phyloP scores from a whole-genome alignment of 2,888 invertebrate species.

The Ferrisia virgata region DNA sequence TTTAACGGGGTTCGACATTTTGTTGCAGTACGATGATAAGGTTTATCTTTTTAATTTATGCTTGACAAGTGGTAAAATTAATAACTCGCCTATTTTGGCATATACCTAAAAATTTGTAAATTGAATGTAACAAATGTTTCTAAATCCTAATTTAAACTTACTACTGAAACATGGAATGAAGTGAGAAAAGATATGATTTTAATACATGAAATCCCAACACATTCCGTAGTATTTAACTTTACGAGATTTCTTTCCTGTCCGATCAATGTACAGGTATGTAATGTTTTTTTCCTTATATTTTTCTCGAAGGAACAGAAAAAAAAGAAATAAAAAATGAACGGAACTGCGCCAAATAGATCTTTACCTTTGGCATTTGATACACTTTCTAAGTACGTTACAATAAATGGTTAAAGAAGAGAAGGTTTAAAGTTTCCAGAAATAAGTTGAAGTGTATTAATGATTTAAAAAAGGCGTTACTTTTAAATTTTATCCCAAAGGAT shows the following conservation, averaged over 20 bases:
- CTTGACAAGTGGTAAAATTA: slow-evolving; percentile 7
- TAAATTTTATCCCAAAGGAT: slow-evolving; percentile 20
- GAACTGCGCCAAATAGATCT: slow-evolving; percentile 19
- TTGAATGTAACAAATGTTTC: not conserved
- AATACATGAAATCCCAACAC: not conserved
- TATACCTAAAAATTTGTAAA: not conserved
- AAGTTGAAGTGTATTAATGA: slow-evolving; percentile 30
- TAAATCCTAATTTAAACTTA: no score
- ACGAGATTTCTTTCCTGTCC: not conserved
- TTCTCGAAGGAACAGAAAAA: not conserved
- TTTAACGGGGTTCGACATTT: not conserved
- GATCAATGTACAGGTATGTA: not conserved
- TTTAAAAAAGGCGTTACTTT: slow-evolving; percentile 23
- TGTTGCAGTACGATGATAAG: not conserved
- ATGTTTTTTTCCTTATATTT: not conserved
- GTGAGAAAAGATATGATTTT: no score
- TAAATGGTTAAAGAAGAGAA: slow-evolving; percentile 21
- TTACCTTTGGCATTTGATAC: slow-evolving; percentile 26
- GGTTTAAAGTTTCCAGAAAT: slow-evolving; percentile 30
- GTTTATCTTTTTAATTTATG: not conserved
- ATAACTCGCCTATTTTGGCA: not conserved
- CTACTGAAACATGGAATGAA: no score
- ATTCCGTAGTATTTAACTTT: no score
- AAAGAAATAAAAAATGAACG: not conserved
- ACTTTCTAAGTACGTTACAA: slow-evolving; percentile 1